Percentiles rank a stretch among this genome's conserved stretches.
Evolutionary conservation across 2,888 invertebrate species (phyloP).

Genomic region (Erannis defoliaria): DNA sequence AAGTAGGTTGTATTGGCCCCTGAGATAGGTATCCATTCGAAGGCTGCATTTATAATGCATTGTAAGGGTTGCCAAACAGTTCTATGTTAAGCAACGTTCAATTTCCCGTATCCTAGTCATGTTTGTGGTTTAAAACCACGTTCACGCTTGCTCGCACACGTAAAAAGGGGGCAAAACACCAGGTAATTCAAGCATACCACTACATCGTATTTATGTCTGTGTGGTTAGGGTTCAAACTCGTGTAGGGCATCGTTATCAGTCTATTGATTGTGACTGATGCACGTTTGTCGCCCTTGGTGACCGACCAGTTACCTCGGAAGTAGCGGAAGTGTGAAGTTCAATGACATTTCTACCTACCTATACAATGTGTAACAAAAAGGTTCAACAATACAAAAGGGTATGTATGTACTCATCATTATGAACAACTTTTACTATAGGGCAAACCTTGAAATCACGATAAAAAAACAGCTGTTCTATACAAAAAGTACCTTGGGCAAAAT

Average conservation of each 20-base stretch:
- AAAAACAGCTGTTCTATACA: too few species aligned
- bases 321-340: slow-evolving; percentile 47
- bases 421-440: too few species aligned
- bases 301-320: slow-evolving; percentile 44
- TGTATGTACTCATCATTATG: too few species aligned
- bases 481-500: too few species aligned
- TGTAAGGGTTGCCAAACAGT: neutral
- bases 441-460: too few species aligned
- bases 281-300: slow-evolving; percentile 54
- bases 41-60: neutral
- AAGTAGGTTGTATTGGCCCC: too few species aligned
- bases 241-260: slow-evolving; percentile 46
- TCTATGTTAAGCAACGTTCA: slow-evolving; percentile 17
- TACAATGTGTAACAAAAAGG: too few species aligned
- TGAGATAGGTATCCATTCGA: too few species aligned
- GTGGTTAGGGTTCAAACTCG: slow-evolving; percentile 35
- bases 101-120: slow-evolving; percentile 3
- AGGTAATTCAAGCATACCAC: neutral
- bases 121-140: slow-evolving; percentile 47
- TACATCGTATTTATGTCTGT: neutral
- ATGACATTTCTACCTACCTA: slow-evolving; percentile 40
- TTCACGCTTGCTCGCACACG: slow-evolving; percentile 56
- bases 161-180: slow-evolving; percentile 48
- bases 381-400: too few species aligned
- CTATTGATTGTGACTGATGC: slow-evolving; percentile 56